A percentile compares a stretch with the other conserved stretches of the same genome.
These are phyloP conservation scores for Aleiodes alternator DNA, from an alignment of 2,888 invertebrate genomes.

Conservation along the genomic window DNA sequence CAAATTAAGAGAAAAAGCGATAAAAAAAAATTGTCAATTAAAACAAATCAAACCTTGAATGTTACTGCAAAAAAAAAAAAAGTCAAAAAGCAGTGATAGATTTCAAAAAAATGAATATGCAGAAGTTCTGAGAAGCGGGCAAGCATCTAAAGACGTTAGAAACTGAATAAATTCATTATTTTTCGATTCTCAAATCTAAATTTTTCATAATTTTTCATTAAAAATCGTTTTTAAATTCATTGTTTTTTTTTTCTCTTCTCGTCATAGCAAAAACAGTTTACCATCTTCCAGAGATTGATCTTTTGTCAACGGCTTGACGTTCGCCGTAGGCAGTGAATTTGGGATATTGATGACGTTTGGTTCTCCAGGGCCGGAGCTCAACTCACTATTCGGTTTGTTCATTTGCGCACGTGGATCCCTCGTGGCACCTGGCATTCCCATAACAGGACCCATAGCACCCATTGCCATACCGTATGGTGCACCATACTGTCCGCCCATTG, in stretches of 20 bases:
- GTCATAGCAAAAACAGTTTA: conserved; percentile 74
- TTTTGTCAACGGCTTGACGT: conserved; percentile 73
- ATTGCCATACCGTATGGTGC: conserved; percentile 76
- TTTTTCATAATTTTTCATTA: not conserved
- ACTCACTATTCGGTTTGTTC: conserved; percentile 83
- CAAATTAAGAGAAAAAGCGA: not conserved
- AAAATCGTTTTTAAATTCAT: too few relatives aligned
- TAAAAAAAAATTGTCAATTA: conserved; percentile 6
- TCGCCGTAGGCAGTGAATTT: conserved; percentile 71
- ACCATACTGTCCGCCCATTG: conserved; percentile 77
- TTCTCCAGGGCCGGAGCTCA: conserved; percentile 77
- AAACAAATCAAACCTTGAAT: conserved; percentile 36
- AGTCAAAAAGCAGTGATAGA: conserved; percentile 38
- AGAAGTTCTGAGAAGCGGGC: conserved; percentile 23
- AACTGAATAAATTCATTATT: not conserved
- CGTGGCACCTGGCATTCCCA: conserved; percentile 72
- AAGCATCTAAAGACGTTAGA: conserved; percentile 10
- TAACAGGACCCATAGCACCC: conserved; percentile 77
- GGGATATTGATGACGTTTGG: conserved; percentile 71
- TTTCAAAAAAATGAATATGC: conserved; percentile 16
- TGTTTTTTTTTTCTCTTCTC: conserved; percentile 52
- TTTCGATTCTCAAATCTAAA: not conserved
- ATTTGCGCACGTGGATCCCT: conserved; percentile 74
- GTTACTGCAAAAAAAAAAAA: conserved; percentile 3
- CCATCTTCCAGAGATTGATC: conserved; percentile 75